Evolutionary conservation across 92 coral and sea anemone species (phyloP).

Genomic region (Galaxea fascicularis): DNA sequence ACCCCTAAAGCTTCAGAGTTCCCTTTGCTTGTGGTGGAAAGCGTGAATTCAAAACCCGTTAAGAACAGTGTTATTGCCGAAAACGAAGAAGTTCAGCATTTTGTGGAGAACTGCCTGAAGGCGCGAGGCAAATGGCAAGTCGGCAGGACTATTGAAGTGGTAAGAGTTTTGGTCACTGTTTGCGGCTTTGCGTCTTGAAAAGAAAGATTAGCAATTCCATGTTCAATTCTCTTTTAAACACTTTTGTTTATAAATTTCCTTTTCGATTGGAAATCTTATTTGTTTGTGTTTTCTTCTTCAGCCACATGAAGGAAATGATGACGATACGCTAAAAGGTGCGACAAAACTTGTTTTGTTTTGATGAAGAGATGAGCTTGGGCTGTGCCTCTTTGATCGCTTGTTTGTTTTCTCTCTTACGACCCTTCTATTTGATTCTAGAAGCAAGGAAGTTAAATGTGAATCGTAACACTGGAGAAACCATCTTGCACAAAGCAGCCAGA

Average conservation of each 20-base stretch:
- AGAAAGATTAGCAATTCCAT: too few relatives aligned
- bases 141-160: slow-evolving; percentile 53
- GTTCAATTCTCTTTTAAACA: too few relatives aligned
- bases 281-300: not conserved
- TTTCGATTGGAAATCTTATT: not conserved
- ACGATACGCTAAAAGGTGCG: slow-evolving; percentile 37
- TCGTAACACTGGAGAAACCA: slow-evolving; percentile 97
- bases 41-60: slow-evolving; percentile 87
- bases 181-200: not conserved
- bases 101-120: slow-evolving; percentile 87
- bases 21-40: slow-evolving; percentile 94
- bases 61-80: slow-evolving; percentile 91
- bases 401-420: not conserved
- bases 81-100: slow-evolving; percentile 78
- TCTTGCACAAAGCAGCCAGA: slow-evolving; percentile 95
- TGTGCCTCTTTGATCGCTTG: not conserved
- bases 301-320: slow-evolving; percentile 9
- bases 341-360: not conserved
- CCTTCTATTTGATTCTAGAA: slow-evolving; percentile 49
- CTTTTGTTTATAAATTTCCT: too few relatives aligned
- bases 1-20: slow-evolving; percentile 62
- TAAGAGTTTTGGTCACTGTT: not conserved
- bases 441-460: slow-evolving; percentile 86
- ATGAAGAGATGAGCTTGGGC: not conserved
- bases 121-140: slow-evolving; percentile 89